A percentile compares a stretch with the other conserved stretches of the same genome.
Conservation (phyloP, 2,888 invertebrate genomes). For the Therioaphis trifolii region DNA sequence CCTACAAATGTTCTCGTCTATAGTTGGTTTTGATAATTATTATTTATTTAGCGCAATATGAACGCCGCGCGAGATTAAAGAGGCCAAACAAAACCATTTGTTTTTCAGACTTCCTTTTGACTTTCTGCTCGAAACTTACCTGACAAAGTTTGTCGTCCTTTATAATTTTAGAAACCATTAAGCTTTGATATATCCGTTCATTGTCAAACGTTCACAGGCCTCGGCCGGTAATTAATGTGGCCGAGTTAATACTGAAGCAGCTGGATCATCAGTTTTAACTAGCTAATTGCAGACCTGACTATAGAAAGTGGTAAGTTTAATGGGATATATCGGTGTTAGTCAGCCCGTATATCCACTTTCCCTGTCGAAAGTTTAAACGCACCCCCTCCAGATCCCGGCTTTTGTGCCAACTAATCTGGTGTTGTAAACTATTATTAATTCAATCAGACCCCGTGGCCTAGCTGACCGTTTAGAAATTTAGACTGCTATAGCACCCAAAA, state of each 20-base stretch:
- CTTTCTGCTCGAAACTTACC: conserved; percentile 15
- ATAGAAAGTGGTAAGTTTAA: conserved; percentile 59
- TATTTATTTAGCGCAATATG: background rate
- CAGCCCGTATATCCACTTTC: background rate
- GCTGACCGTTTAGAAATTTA: conserved; percentile 49
- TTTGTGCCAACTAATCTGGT: conserved; percentile 59
- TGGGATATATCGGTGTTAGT: conserved; percentile 51
- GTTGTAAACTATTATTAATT: conserved; percentile 62
- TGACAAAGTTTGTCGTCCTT: conserved; percentile 29
- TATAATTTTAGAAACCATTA: conserved; percentile 52
- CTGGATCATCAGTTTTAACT: conserved; percentile 58
- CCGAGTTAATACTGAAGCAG: conserved; percentile 49
- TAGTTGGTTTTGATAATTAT: too few relatives aligned
- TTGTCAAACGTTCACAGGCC: conserved; percentile 43
- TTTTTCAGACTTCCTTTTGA: background rate
- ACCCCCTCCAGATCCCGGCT: background rate
- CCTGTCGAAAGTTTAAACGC: conserved; percentile 40
- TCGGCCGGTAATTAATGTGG: conserved; percentile 55
- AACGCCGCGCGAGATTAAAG: background rate
- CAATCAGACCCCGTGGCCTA: conserved; percentile 24
- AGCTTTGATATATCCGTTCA: conserved; percentile 45
- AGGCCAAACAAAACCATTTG: conserved; percentile 35
- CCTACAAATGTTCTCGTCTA: too few relatives aligned
- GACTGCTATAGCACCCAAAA: background rate
- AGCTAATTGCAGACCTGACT: conserved; percentile 52